These are phyloP conservation scores for Seira ritae DNA, from an alignment of 2,888 invertebrate species.

Conservation along the genomic window DNA sequence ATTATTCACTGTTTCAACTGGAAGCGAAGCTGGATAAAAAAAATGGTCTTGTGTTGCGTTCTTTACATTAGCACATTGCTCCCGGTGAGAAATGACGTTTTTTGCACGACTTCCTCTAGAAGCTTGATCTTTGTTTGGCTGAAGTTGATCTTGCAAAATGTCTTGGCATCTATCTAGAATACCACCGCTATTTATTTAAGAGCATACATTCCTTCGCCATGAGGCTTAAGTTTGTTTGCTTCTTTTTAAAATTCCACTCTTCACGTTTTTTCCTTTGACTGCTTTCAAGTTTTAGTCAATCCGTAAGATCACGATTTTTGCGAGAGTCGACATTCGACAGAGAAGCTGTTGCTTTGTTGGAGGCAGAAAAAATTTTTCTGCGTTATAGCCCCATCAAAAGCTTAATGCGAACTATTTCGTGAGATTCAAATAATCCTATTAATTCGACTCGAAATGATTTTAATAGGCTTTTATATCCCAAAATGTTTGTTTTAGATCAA, in stretches of 20 bases:
- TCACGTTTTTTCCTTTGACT: conserved; percentile 4
- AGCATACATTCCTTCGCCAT: too few relatives aligned
- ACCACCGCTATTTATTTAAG: conserved; percentile 38
- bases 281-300: too few relatives aligned
- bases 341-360: background rate
- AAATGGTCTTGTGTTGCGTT: background rate
- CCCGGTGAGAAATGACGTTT: conserved; percentile 15
- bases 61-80: conserved; percentile 5
- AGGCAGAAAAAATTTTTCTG: conserved; percentile 3
- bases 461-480: conserved; percentile 15
- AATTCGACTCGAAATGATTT: background rate
- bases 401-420: background rate
- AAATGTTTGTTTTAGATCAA: conserved; percentile 27
- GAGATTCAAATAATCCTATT: background rate
- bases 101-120: conserved; percentile 15
- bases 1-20: background rate
- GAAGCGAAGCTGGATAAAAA: background rate
- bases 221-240: conserved; percentile 14
- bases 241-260: conserved; percentile 18
- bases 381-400: background rate
- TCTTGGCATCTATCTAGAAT: too few relatives aligned
- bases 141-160: conserved; percentile 32
- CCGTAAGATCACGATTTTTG: background rate
- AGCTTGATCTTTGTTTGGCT: background rate
- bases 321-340: background rate